These are phyloP conservation scores for Cheiracanthium punctorium DNA, from an alignment of 2,888 invertebrate genomes.

Conservation along the genomic window DNA sequence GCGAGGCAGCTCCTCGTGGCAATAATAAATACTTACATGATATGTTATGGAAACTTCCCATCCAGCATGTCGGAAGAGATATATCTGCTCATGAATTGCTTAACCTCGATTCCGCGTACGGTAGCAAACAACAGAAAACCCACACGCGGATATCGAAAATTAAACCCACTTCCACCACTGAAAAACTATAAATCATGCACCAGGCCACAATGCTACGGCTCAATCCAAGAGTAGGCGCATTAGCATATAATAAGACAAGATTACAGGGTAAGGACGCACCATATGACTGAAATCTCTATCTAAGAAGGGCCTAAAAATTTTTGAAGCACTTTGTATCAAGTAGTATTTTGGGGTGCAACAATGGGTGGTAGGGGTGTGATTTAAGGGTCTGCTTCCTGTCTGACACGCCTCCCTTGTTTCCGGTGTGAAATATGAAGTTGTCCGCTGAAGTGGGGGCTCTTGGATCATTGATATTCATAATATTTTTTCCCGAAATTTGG, in stretches of 20 bases:
- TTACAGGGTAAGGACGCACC: constrained; percentile 41
- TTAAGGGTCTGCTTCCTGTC: constrained; percentile 64
- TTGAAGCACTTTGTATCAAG: constrained; percentile 43
- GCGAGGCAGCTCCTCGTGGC: not conserved
- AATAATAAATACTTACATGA: constrained; percentile 9
- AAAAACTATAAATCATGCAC: constrained; percentile 52
- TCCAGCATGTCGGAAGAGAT: not conserved
- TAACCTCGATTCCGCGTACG: constrained; percentile 9
- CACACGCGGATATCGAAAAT: constrained; percentile 62
- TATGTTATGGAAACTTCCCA: constrained; percentile 3
- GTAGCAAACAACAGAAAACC: constrained; percentile 8
- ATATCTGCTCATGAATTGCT: constrained; percentile 14
- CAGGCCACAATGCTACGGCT: constrained; percentile 22
- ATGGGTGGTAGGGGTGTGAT: constrained; percentile 43
- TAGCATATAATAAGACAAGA: constrained; percentile 69
- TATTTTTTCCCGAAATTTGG: too few relatives aligned
- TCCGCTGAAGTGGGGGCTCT: constrained; percentile 1
- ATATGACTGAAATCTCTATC: constrained; percentile 59
- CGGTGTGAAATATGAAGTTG: constrained; percentile 66
- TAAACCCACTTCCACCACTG: constrained; percentile 49
- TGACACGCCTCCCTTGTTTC: constrained; percentile 64
- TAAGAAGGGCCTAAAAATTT: constrained; percentile 32
- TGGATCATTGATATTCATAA: constrained; percentile 5
- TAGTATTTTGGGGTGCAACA: constrained; percentile 10
- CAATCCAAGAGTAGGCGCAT: constrained; percentile 41